Conservation (phyloP, 1,140 invertebrate species). For the Leguminivora glycinivorella region DNA sequence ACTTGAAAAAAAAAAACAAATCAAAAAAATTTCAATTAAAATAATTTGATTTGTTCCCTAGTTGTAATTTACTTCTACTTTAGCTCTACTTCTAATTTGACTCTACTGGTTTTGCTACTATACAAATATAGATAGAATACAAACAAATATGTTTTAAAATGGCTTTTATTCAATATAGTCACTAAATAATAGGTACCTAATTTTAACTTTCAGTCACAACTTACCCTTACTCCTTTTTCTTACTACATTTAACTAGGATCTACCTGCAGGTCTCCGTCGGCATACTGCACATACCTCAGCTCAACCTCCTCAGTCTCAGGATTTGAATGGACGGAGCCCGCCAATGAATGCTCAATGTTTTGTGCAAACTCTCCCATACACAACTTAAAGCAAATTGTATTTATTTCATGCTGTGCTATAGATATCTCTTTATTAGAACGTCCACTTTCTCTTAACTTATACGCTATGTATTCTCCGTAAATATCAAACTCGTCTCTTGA, state of each 20-base stretch:
- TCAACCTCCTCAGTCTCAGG: neutral
- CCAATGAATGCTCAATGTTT: neutral
- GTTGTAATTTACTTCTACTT: too few relatives aligned
- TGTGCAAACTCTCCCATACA: constrained; percentile 3
- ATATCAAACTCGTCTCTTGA: constrained; percentile 22
- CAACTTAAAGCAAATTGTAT: constrained; percentile 17
- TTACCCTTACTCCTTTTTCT: neutral
- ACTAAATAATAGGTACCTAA: too few relatives aligned
- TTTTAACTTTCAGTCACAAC: neutral
- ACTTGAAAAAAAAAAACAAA: too few relatives aligned
- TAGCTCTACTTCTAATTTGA: too few relatives aligned
- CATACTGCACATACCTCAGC: neutral
- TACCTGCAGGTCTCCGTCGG: neutral
- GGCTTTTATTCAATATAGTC: too few relatives aligned
- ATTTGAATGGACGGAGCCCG: constrained; percentile 11
- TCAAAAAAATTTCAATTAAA: too few relatives aligned
- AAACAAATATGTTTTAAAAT: too few relatives aligned
- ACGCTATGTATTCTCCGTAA: constrained; percentile 13
- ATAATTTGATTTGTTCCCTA: too few relatives aligned
- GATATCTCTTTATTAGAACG: constrained; percentile 12
- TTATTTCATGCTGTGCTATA: constrained; percentile 17
- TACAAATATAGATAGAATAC: too few relatives aligned
- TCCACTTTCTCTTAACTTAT: constrained; percentile 8
- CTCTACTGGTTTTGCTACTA: too few relatives aligned
- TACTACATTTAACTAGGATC: neutral